Conservation (phyloP, 2,113 vertebrate genomes). For the Megaptera novaeangliae region DNA sequence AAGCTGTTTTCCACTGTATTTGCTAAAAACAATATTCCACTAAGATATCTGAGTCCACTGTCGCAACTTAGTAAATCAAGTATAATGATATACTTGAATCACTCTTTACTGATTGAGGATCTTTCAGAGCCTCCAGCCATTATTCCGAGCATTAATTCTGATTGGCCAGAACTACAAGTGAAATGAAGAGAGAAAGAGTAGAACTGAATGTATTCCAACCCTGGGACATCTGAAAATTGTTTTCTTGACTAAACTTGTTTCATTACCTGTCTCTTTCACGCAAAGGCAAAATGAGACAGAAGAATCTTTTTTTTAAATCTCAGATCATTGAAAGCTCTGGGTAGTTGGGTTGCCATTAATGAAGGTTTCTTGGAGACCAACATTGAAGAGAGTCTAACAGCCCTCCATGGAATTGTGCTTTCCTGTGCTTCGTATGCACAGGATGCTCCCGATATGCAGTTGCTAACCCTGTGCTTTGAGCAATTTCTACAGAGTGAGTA, state of each 20-base stretch:
- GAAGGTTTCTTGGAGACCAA: not conserved
- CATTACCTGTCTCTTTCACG: not conserved
- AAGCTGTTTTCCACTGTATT: slow-evolving; percentile 22
- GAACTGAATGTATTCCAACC: slow-evolving; percentile 9
- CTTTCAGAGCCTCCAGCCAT: slow-evolving; percentile 37
- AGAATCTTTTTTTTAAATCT: not conserved
- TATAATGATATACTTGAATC: slow-evolving; percentile 54
- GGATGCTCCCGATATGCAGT: not conserved
- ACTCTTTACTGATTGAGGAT: slow-evolving; percentile 38
- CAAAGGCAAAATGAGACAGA: slow-evolving; percentile 45
- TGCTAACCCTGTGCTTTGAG: slow-evolving; percentile 9
- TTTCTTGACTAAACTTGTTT: slow-evolving; percentile 37
- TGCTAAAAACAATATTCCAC: not conserved
- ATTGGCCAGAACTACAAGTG: not conserved
- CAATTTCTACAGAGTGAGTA: not conserved
- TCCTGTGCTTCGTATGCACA: not conserved
- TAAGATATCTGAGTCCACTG: slow-evolving; percentile 13
- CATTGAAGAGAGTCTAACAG: not conserved
- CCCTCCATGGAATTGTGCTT: not conserved
- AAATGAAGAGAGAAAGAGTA: slow-evolving; percentile 5
- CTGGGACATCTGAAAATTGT: not conserved
- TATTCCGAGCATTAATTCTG: slow-evolving; percentile 41
- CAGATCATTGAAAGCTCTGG: slow-evolving; percentile 10
- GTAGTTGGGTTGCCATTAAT: not conserved
- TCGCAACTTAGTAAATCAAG: slow-evolving; percentile 18